Evolutionary conservation across 2,888 invertebrate genomes (phyloP), one percentile per base, ranked within the genome.

Genomic region (Campaea margaritaria): DNA sequence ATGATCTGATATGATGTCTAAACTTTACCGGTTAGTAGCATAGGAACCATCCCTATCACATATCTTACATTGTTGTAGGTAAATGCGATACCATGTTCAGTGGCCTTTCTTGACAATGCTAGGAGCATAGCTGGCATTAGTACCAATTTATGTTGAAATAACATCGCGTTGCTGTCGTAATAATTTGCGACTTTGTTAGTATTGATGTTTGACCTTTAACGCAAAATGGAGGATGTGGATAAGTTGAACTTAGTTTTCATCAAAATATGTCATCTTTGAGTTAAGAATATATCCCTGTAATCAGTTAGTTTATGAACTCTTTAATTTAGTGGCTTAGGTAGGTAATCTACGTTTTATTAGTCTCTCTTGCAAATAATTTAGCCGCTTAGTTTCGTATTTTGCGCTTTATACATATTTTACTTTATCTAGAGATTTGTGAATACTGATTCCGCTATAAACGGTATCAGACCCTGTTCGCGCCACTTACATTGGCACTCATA

Each of bases 11-110:
- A 69, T 65, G 69, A 69, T 67, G 61, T 50, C 54, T 58, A 62
- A 69, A 69, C 64, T 69, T 69, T 69, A 69, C 69, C 69, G 67
- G 65, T 67, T 67, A 69, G 69, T 67, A 69, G 69, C 67, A 57
- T 57, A 64, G 62, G 62, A 67, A 61, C 58, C 59, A 64, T 67
- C 65, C 55, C 47, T 58, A 69, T 67, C 69, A 47, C 31, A 59
- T 61, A 69, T 67, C 69, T 62, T 59, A 65, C 65, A 59, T 64
- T 62, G 65, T 67, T 64, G 51, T 51, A 61, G 43, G 55, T 55
- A 56, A 61, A 61, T 66, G 62, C 55, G 57, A 65, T 64, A 61
- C 64, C 62, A 50, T 57, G 53, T 57, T 61, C 54, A 46, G 64
- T 65, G 62, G 61, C 61, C 67, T 65, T 50, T 64, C 47, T 45